Evolutionary conservation across 2,888 invertebrate genomes (phyloP).

Genomic region (Clunio marinus): DNA sequence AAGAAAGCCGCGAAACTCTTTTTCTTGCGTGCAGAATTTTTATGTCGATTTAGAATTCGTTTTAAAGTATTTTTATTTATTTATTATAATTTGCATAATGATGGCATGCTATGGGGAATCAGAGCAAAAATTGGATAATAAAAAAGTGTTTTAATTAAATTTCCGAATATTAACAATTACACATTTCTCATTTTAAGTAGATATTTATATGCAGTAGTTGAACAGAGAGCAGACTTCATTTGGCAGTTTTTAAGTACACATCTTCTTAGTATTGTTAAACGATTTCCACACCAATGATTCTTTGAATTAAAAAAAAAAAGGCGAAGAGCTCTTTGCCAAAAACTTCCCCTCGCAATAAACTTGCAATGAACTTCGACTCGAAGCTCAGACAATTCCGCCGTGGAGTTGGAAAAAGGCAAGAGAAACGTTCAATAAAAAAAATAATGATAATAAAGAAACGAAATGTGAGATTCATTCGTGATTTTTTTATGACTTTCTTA

Average conservation of each 20-base stretch:
- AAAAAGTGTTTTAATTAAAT: neutral
- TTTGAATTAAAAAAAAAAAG: too few species aligned
- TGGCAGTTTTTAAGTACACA: too few species aligned
- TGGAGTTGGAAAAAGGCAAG: too few species aligned
- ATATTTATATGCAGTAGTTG: too few species aligned
- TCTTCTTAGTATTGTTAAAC: too few species aligned
- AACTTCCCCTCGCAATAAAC: neutral
- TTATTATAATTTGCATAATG: neutral
- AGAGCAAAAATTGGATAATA: neutral
- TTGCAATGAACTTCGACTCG: neutral
- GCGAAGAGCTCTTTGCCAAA: neutral
- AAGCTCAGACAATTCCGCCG: neutral
- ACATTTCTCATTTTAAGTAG: neutral
- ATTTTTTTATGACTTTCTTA: conserved; percentile 38
- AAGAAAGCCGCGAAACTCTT: neutral
- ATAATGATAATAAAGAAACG: conserved; percentile 13
- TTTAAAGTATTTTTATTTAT: neutral
- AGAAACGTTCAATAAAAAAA: conserved; percentile 12
- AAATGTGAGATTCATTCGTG: conserved; percentile 23
- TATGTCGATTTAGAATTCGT: neutral
- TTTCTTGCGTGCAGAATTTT: neutral
- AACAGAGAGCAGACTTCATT: too few species aligned
- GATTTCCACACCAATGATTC: too few species aligned
- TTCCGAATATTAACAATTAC: neutral
- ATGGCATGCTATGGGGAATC: neutral